Evolutionary conservation across 2,888 invertebrate species (phyloP).

Genomic region (Campoplex capitator): DNA sequence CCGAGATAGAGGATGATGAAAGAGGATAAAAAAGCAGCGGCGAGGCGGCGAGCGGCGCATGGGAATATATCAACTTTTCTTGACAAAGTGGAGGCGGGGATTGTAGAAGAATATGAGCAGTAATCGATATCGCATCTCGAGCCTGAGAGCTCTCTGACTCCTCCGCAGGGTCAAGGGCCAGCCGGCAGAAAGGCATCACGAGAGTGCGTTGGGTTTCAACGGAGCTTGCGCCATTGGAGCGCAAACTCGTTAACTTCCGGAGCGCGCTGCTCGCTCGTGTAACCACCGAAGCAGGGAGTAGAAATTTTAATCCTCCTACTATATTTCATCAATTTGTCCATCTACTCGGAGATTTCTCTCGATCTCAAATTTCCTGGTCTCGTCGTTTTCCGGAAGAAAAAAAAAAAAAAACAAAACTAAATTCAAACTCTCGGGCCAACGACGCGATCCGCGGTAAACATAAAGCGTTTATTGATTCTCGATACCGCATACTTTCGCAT

Average conservation of each 20-base stretch:
- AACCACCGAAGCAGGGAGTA: constrained; percentile 30
- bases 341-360: too few relatives aligned
- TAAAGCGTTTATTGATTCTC: too few relatives aligned
- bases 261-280: constrained; percentile 35
- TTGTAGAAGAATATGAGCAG: constrained; percentile 26
- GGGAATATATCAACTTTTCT: too few relatives aligned
- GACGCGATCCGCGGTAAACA: too few relatives aligned
- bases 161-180: constrained; percentile 72
- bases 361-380: too few relatives aligned
- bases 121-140: constrained; percentile 68
- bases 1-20: too few relatives aligned
- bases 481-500: too few relatives aligned
- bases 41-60: too few relatives aligned
- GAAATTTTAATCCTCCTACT: constrained; percentile 44
- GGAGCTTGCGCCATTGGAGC: constrained; percentile 33
- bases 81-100: neutral
- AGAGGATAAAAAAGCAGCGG: too few relatives aligned
- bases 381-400: too few relatives aligned
- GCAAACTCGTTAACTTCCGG: constrained; percentile 54
- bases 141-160: constrained; percentile 60
- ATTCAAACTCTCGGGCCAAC: too few relatives aligned
- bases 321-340: constrained; percentile 9
- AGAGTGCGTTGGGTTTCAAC: constrained; percentile 48
- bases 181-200: constrained; percentile 8
- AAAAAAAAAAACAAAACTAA: too few relatives aligned